These are phyloP conservation scores for Phenganax stokvisi DNA, from an alignment of 92 coral and sea anemone genomes.

Conservation along the genomic window DNA sequence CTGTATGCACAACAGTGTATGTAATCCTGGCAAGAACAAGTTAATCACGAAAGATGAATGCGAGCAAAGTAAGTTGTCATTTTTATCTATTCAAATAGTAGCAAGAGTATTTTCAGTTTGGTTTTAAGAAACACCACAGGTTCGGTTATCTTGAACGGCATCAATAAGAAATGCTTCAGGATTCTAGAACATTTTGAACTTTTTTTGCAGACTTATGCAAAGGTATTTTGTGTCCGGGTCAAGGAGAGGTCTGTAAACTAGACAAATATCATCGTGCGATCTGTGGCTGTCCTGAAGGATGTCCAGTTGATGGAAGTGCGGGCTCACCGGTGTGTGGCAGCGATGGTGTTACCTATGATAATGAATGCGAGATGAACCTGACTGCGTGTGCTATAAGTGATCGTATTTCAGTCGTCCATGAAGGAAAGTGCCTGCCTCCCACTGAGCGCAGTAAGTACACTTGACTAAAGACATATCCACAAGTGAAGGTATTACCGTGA, in stretches of 20 bases:
- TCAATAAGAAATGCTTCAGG: background rate
- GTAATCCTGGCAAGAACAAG: conserved; percentile 62
- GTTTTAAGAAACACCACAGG: background rate
- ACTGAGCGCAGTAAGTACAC: conserved; percentile 1
- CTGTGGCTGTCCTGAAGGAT: conserved; percentile 62
- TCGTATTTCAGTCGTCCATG: conserved; percentile 51
- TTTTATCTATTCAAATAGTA: background rate
- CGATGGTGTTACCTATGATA: conserved; percentile 64
- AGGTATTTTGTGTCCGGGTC: conserved; percentile 52
- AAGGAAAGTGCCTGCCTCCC: conserved; percentile 50
- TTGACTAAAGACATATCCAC: background rate
- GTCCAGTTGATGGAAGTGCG: conserved; percentile 42
- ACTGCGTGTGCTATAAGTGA: conserved; percentile 75
- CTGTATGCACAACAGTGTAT: conserved; percentile 55
- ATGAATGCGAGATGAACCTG: conserved; percentile 71
- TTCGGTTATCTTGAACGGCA: background rate
- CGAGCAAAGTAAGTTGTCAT: conserved; percentile 46
- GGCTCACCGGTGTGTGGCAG: conserved; percentile 65
- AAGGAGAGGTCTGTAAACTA: conserved; percentile 65
- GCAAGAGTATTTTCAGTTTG: background rate
- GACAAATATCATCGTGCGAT: conserved; percentile 54
- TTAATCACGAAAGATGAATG: conserved; percentile 57
- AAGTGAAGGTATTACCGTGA: background rate
- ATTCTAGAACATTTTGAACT: background rate
- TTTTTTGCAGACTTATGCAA: conserved; percentile 53